These are phyloP conservation scores for Amazona vittata DNA, from an alignment of 2,113 vertebrate species.

Conservation along the genomic window DNA sequence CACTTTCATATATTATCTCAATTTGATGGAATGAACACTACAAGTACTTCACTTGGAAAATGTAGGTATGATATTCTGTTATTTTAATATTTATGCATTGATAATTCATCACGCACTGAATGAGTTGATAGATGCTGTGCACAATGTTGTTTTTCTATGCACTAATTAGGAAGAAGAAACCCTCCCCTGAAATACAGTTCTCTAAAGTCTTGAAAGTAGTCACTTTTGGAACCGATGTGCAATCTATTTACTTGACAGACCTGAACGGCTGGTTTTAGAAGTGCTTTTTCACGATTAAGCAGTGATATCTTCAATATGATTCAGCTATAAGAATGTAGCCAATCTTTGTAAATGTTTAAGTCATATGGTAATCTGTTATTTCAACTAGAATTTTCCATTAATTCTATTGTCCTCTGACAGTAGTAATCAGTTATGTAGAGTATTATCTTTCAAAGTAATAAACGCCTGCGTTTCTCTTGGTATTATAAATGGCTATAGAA, in stretches of 20 bases:
- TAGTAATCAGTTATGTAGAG: constrained; percentile 2
- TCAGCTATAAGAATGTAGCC: not conserved
- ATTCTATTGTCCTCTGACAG: not conserved
- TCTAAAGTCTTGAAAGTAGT: not conserved
- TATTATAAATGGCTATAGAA: not conserved
- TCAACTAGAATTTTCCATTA: constrained; percentile 14
- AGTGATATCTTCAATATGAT: not conserved
- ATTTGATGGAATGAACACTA: not conserved
- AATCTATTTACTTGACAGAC: not conserved
- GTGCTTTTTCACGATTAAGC: not conserved
- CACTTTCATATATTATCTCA: not conserved
- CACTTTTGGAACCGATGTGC: not conserved
- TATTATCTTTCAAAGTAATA: not conserved
- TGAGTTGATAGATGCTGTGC: not conserved
- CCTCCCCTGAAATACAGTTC: not conserved
- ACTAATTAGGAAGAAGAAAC: not conserved
- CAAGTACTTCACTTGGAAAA: not conserved
- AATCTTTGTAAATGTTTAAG: constrained; percentile 27
- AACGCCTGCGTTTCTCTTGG: not conserved
- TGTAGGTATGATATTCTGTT: not conserved
- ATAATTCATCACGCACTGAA: not conserved
- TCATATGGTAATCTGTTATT: not conserved
- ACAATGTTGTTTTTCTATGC: not conserved
- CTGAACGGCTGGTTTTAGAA: not conserved
- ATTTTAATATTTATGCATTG: not conserved